Evolutionary conservation across 2,888 invertebrate species (phyloP), one percentile per base, ranked within the genome.

Genomic region (Cyclophora albipunctata): DNA sequence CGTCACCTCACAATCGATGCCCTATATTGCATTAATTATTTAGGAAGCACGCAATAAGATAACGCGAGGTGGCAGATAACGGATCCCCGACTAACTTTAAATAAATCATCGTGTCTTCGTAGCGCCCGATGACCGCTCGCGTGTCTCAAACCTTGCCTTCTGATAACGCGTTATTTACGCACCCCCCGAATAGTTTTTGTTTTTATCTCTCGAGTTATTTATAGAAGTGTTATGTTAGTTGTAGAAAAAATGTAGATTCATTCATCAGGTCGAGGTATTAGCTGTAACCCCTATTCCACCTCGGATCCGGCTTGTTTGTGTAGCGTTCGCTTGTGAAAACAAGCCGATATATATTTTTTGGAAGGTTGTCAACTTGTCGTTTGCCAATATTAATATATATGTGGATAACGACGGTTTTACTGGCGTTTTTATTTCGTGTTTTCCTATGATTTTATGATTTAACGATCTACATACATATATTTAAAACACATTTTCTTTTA

Each of bases 21-120:
- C 88, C 87, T 87, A 87, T 86, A 87, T 87, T 88, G 88, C 89
- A 89, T 89, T 89, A 89, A 89, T 89, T 89, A 89, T 89, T 89
- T 87, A 87, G 86, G 87, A 88, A 89, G 86, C 89, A 89, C 89
- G 88, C 89, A 87, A 89, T 88, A 86, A 87, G 87, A 88, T 88
- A 89, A 87, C 87, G 81, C 80, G 76, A 87, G 84, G 82, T 85
- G 84, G 81, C 81, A 87, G 89, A 86, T 87, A 86, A 87, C 79
- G 81, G 83, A 83, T 84, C 83, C 72, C 64, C 69, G 67, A 73
- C 71, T 71, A 72, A 73, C 67, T 83, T 82, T 82, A 84, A 84
- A 85, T 84, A 84, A 83, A 84, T 84, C 83, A 84, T 82, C 74
- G 53, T 60, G 71, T 73, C 69, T 69, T 67, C 67, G 64, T 60